Percentiles rank a stretch among this genome's conserved stretches.
phyloP scores from a whole-genome alignment of 2,797 vertebrate species.

The Epinephelus malabaricus region DNA sequence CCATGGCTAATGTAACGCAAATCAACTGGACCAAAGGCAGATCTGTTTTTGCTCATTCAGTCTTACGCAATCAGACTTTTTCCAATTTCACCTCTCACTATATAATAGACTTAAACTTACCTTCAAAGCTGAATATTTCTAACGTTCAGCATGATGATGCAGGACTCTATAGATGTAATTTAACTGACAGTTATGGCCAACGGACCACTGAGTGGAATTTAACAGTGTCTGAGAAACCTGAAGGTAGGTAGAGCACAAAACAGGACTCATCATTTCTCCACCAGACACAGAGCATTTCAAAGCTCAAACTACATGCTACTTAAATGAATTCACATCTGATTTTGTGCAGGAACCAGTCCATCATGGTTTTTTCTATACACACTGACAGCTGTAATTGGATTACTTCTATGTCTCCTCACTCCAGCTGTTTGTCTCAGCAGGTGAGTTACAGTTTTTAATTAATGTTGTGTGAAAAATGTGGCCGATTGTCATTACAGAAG shows the following conservation, averaged over 20 bases:
- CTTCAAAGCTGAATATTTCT: constrained; percentile 19
- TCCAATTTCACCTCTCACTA: background rate
- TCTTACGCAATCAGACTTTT: too few species aligned
- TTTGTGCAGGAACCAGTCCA: background rate
- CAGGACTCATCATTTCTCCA: background rate
- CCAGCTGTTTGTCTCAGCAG: background rate
- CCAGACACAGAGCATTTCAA: background rate
- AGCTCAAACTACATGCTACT: background rate
- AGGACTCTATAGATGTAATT: too few species aligned
- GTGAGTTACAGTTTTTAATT: background rate
- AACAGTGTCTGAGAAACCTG: constrained; percentile 12
- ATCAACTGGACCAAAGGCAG: too few species aligned
- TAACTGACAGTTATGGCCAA: accelerated
- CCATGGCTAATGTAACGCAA: too few species aligned
- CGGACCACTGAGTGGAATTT: constrained; percentile 17
- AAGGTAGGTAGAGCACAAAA: constrained; percentile 10
- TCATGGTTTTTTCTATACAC: accelerated
- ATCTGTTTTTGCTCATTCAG: too few species aligned
- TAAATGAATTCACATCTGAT: background rate
- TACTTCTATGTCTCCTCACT: background rate
- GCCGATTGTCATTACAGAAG: too few species aligned
- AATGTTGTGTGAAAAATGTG: too few species aligned
- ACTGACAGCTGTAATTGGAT: constrained; percentile 5
- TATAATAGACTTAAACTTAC: background rate
- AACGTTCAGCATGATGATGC: constrained; percentile 44